Evolutionary conservation across 2,888 invertebrate species (phyloP).

Genomic region (Pollenia labialis): DNA sequence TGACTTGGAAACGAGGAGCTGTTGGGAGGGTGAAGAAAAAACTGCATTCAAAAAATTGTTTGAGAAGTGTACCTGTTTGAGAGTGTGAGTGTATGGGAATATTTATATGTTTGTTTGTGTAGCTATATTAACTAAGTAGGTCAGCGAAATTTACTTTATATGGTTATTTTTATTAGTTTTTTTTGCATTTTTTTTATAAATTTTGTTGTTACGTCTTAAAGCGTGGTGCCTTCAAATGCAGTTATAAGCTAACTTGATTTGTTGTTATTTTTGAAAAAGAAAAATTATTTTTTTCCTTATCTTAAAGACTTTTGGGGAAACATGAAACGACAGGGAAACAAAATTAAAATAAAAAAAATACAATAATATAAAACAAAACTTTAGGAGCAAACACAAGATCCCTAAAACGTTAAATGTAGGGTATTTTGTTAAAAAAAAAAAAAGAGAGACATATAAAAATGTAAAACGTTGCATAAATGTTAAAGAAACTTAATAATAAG

Average conservation of each 20-base stretch:
- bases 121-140: constrained; percentile 67
- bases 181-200: background rate
- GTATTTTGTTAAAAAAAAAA: background rate
- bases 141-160: constrained; percentile 72
- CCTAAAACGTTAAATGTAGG: background rate
- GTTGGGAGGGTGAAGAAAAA: background rate
- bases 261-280: too few relatives aligned
- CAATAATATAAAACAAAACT: too few relatives aligned
- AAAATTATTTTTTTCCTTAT: too few relatives aligned
- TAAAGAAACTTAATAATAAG: background rate
- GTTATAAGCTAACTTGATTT: too few relatives aligned
- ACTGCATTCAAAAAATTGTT: constrained; percentile 2
- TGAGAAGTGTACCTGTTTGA: constrained; percentile 7
- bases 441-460: background rate
- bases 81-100: constrained; percentile 5
- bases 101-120: too few relatives aligned
- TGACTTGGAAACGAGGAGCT: too few relatives aligned
- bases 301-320: too few relatives aligned
- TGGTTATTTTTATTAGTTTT: constrained; percentile 18
- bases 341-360: too few relatives aligned
- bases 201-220: background rate
- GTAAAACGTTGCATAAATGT: background rate
- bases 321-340: too few relatives aligned
- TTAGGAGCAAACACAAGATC: background rate
- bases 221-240: too few relatives aligned